Conservation (phyloP, 2,888 invertebrate species). For the Campopleginae sp. region DNA sequence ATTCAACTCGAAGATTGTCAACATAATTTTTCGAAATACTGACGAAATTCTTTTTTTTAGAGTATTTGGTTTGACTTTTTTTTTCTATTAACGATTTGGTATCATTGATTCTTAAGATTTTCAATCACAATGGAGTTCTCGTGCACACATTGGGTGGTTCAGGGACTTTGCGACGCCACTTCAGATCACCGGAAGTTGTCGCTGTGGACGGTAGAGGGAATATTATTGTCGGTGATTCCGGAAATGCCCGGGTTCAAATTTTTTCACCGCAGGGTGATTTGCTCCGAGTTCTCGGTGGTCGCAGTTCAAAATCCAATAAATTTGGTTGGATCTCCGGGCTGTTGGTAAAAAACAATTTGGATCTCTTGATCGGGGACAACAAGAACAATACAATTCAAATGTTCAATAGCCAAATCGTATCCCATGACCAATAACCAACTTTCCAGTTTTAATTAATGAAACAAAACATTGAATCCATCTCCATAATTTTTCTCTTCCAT, state of each 20-base stretch:
- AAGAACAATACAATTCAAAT: conserved; percentile 85
- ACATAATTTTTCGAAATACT: background rate
- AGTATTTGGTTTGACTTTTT: background rate
- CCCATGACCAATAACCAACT: background rate
- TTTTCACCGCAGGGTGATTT: conserved; percentile 90
- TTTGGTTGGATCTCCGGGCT: conserved; percentile 90
- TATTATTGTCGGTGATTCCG: conserved; percentile 92
- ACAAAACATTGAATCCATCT: background rate
- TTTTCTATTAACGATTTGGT: background rate
- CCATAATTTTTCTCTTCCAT: background rate
- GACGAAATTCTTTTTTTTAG: background rate
- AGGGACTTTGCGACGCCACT: conserved; percentile 77
- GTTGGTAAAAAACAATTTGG: conserved; percentile 86
- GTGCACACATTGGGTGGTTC: conserved; percentile 71
- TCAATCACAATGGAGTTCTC: conserved; percentile 70
- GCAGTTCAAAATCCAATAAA: conserved; percentile 84
- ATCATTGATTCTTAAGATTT: conserved; percentile 66
- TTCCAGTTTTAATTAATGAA: background rate
- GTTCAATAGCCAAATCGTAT: conserved; percentile 77
- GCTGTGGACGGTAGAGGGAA: conserved; percentile 90
- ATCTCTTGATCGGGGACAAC: conserved; percentile 87
- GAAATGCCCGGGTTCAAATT: conserved; percentile 91
- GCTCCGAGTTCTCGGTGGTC: conserved; percentile 88
- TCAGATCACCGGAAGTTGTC: conserved; percentile 90
- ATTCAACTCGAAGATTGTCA: background rate